Evolutionary conservation across 2,113 vertebrate species (phyloP).

Genomic region (Gulo gulo): DNA sequence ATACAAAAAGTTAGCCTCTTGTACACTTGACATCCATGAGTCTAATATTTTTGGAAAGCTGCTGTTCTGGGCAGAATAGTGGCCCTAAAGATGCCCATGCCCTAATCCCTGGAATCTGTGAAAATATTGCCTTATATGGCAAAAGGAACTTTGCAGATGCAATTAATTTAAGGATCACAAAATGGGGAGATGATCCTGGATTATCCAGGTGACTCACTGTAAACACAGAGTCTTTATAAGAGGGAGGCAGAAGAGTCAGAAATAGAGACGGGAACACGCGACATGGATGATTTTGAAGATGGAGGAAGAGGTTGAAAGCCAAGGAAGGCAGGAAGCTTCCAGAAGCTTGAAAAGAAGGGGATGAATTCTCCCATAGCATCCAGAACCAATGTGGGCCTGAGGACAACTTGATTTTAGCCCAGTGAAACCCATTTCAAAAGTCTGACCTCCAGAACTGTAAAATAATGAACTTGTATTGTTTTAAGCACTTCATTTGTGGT

Average conservation of each 20-base stretch:
- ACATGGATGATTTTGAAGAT: neutral
- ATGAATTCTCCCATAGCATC: neutral
- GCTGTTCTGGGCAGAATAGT: neutral
- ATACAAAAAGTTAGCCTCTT: neutral
- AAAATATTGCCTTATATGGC: neutral
- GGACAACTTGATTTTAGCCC: neutral
- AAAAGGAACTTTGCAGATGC: neutral
- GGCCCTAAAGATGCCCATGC: neutral
- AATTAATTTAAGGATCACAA: neutral
- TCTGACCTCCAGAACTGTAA: neutral
- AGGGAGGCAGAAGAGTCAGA: neutral
- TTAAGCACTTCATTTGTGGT: neutral
- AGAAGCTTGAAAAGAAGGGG: neutral
- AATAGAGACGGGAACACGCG: neutral
- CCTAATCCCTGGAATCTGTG: neutral
- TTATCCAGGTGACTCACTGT: neutral
- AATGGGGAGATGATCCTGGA: neutral
- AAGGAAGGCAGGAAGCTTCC: neutral
- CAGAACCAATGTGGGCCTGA: neutral
- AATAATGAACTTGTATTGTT: neutral
- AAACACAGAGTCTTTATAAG: neutral
- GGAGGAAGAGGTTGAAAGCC: neutral
- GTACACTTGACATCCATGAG: neutral
- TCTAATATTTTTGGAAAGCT: neutral
- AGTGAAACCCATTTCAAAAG: neutral